Percentiles rank a stretch among this genome's conserved stretches.
These are phyloP conservation scores for Hemaris fuciformis DNA, from an alignment of 2,888 invertebrate species.

Conservation along the genomic window DNA sequence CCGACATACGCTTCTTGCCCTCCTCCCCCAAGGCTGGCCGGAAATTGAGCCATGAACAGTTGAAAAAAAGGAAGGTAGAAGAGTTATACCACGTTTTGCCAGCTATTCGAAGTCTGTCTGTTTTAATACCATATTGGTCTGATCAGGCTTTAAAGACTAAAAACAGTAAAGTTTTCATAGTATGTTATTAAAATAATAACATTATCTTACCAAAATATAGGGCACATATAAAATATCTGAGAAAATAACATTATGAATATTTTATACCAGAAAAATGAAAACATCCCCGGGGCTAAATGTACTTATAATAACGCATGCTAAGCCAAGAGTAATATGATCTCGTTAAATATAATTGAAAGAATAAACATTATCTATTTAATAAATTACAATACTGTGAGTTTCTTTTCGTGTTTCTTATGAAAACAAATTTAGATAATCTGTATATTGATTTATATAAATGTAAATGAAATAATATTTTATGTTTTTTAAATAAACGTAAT, in stretches of 20 bases:
- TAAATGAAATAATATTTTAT: not conserved
- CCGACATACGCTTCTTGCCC: no score
- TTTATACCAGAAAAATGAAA: not conserved
- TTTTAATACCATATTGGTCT: no score
- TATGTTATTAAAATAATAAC: no score
- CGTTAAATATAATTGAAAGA: not conserved
- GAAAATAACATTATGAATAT: not conserved
- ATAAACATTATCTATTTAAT: not conserved
- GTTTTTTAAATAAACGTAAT: no score
- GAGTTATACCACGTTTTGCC: no score
- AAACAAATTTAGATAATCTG: not conserved
- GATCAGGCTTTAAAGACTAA: no score
- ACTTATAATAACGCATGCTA: not conserved
- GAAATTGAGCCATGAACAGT: no score
- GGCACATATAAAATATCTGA: not conserved
- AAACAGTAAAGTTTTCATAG: no score
- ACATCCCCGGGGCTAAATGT: not conserved
- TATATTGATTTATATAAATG: not conserved
- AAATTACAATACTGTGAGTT: not conserved
- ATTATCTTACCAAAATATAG: not conserved
- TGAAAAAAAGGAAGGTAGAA: no score
- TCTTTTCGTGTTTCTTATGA: not conserved
- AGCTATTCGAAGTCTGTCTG: no score
- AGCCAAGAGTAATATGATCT: not conserved
- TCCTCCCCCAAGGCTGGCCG: no score